phyloP scores from a whole-genome alignment of 2,888 invertebrate species.

The Hedya salicella region DNA sequence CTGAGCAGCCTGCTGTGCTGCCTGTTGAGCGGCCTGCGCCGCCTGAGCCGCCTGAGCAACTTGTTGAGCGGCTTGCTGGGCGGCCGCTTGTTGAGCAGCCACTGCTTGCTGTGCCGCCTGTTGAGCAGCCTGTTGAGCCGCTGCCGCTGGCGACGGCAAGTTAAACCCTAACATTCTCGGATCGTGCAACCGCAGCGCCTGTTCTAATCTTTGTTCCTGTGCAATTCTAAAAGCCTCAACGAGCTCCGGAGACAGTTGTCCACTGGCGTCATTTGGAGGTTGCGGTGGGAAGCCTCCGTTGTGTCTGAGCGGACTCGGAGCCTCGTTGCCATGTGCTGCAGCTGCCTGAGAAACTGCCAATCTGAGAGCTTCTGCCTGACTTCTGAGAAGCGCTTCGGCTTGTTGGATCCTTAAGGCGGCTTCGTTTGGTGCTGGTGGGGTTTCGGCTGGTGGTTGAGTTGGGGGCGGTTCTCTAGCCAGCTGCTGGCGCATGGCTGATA shows the following conservation, averaged over 20 bases:
- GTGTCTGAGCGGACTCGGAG: slow-evolving; percentile 75
- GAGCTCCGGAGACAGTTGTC: slow-evolving; percentile 88
- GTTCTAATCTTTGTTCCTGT: slow-evolving; percentile 92
- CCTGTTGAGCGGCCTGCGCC: slow-evolving; percentile 56
- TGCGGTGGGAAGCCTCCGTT: slow-evolving; percentile 79
- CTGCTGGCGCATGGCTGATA: slow-evolving; percentile 90
- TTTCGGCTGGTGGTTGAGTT: slow-evolving; percentile 90
- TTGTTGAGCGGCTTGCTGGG: slow-evolving; percentile 57
- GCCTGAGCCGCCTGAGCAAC: slow-evolving; percentile 55
- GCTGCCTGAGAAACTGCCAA: slow-evolving; percentile 91
- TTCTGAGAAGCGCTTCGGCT: slow-evolving; percentile 91
- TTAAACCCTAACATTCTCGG: slow-evolving; percentile 92
- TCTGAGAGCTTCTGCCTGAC: slow-evolving; percentile 93
- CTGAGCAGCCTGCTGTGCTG: slow-evolving; percentile 57
- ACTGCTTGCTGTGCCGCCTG: slow-evolving; percentile 66
- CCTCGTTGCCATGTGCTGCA: slow-evolving; percentile 79
- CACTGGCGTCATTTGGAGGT: slow-evolving; percentile 72
- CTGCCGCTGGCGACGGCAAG: slow-evolving; percentile 80
- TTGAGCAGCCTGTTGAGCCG: slow-evolving; percentile 61
- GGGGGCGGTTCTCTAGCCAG: slow-evolving; percentile 79
- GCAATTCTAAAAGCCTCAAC: slow-evolving; percentile 89
- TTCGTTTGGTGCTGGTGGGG: slow-evolving; percentile 92
- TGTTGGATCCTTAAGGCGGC: slow-evolving; percentile 89
- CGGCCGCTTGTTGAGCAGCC: slow-evolving; percentile 60
- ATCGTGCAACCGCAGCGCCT: slow-evolving; percentile 92